Percentiles rank a stretch among this genome's conserved stretches.
phyloP scores from a whole-genome alignment of 35 echinoderm and acorn worm species.

The Apostichopus parvimensis region DNA sequence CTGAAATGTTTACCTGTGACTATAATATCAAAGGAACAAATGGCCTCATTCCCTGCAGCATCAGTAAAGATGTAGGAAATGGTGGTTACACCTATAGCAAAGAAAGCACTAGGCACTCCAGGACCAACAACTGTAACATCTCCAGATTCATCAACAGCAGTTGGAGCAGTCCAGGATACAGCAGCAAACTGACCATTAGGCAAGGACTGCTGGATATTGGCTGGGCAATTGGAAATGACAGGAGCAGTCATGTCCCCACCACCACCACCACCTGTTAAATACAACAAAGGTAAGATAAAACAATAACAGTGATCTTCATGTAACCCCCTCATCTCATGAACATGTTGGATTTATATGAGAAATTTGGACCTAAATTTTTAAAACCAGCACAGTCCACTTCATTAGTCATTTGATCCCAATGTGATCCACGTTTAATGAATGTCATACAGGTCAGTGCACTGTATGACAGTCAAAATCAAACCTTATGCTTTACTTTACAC shows the following conservation, averaged over 20 bases:
- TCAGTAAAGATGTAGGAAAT: conserved; percentile 74
- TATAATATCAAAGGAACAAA: conserved; percentile 55
- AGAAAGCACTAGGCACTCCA: conserved; percentile 23
- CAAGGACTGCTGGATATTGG: conserved; percentile 29
- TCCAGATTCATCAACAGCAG: conserved; percentile 67
- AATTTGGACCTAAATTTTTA: too few relatives aligned
- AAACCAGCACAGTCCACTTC: too few relatives aligned
- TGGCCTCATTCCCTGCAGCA: conserved; percentile 52
- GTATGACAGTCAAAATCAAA: too few relatives aligned
- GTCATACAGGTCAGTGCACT: too few relatives aligned
- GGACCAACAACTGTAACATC: conserved; percentile 41
- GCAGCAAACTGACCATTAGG: conserved; percentile 20
- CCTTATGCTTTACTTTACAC: too few relatives aligned
- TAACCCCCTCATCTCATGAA: too few relatives aligned
- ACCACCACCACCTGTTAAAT: too few relatives aligned
- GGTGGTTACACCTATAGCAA: conserved; percentile 50
- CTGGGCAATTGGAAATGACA: conserved; percentile 64
- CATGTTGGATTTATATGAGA: too few relatives aligned
- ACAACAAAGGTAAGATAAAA: too few relatives aligned
- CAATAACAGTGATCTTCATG: too few relatives aligned
- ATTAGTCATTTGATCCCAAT: too few relatives aligned
- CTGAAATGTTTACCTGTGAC: conserved; percentile 35
- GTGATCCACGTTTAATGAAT: too few relatives aligned
- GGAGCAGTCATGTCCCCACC: conserved; percentile 50
- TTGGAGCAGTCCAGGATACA: conserved; percentile 56